Evolutionary conservation across 2,113 vertebrate genomes (phyloP).

Genomic region (Xiphophorus couchianus): DNA sequence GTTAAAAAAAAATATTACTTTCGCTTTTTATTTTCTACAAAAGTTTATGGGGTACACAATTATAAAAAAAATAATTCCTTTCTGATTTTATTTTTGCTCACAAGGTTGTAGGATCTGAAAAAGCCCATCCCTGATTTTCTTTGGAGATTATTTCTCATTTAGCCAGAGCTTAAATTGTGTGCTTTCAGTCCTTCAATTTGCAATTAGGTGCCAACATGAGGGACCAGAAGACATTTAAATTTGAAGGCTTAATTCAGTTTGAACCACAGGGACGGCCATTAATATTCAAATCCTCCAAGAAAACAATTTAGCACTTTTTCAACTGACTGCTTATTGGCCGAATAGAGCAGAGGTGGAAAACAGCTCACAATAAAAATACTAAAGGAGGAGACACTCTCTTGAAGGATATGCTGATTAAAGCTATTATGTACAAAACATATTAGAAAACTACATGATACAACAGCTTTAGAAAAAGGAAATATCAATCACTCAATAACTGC

Average conservation of each 20-base stretch:
- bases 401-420: neutral
- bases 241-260: slow-evolving; percentile 24
- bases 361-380: neutral
- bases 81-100: neutral
- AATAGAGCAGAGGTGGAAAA: slow-evolving; percentile 31
- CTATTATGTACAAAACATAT: neutral
- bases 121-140: neutral
- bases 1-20: too few relatives aligned
- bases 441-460: neutral
- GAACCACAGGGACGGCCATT: slow-evolving; percentile 28
- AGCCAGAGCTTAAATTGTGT: neutral
- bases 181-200: slow-evolving; percentile 24
- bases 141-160: slow-evolving; percentile 1
- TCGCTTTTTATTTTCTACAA: neutral
- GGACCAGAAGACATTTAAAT: slow-evolving; percentile 5
- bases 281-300: slow-evolving; percentile 34
- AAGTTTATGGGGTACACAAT: neutral
- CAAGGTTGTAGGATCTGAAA: neutral
- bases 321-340: neutral
- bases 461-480: neutral
- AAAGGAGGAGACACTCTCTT: neutral
- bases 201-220: slow-evolving; percentile 21
- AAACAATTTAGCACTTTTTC: slow-evolving; percentile 37
- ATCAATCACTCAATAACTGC: neutral
- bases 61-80: neutral